phyloP scores from a whole-genome alignment of 2,888 invertebrate genomes.

The Aphelenchoides bicaudatus region DNA sequence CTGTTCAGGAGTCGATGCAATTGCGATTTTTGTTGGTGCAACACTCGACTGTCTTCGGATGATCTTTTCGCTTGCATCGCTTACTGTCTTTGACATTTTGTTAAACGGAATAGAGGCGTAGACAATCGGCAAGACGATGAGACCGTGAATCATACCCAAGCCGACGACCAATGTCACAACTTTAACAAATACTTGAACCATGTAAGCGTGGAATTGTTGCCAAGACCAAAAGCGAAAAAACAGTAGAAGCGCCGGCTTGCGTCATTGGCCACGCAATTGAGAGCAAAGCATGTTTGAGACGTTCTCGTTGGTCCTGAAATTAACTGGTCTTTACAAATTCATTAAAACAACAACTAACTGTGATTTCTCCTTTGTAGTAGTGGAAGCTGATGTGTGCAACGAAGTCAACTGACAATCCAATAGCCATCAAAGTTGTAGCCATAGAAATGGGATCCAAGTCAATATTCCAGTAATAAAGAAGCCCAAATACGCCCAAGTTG shows the following conservation, averaged over 20 bases:
- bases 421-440: conserved; percentile 49
- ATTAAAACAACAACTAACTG: conserved; percentile 22
- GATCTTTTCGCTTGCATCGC: conserved; percentile 16
- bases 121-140: conserved; percentile 55
- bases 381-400: conserved; percentile 59
- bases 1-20: conserved; percentile 2
- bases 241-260: conserved; percentile 57
- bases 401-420: conserved; percentile 59
- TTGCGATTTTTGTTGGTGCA: conserved; percentile 27
- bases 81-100: conserved; percentile 31
- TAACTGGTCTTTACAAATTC: not conserved
- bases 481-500: conserved; percentile 58
- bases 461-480: conserved; percentile 50
- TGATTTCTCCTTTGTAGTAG: conserved; percentile 58
- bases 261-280: conserved; percentile 60
- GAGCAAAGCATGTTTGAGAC: conserved; percentile 54
- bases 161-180: conserved; percentile 49
- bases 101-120: conserved; percentile 51
- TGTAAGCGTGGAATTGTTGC: conserved; percentile 56
- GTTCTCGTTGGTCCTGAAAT: conserved; percentile 38
- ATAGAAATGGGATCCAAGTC: conserved; percentile 59
- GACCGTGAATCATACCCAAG: conserved; percentile 53
- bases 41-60: conserved; percentile 11
- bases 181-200: conserved; percentile 58
- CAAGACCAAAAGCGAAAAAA: conserved; percentile 45